Conservation (phyloP, 2,888 invertebrate species). For the Pedicia rivosa region DNA sequence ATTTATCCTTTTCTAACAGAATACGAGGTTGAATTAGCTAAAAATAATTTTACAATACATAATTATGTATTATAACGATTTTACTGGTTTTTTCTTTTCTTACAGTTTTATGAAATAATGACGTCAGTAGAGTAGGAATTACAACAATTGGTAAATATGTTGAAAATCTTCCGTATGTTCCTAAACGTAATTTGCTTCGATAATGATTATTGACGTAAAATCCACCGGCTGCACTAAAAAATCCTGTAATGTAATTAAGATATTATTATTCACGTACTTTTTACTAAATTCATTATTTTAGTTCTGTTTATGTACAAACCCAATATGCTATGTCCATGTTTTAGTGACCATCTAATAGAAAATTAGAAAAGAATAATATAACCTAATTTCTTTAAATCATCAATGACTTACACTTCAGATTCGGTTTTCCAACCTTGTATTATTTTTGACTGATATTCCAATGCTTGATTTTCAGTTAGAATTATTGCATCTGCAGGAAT, state of each 20-base stretch:
- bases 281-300: too few species aligned
- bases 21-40: constrained; percentile 40
- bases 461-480: constrained; percentile 39
- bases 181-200: constrained; percentile 42
- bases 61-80: constrained; percentile 3
- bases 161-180: constrained; percentile 38
- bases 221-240: constrained; percentile 36
- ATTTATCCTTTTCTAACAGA: constrained; percentile 37
- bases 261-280: too few species aligned
- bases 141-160: constrained; percentile 43
- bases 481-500: constrained; percentile 44
- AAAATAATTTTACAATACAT: constrained; percentile 15
- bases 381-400: constrained; percentile 9
- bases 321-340: constrained; percentile 35
- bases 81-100: constrained; percentile 15
- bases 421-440: constrained; percentile 40
- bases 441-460: constrained; percentile 39
- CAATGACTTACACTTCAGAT: constrained; percentile 40
- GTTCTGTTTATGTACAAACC: too few species aligned
- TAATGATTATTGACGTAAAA: constrained; percentile 44
- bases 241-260: too few species aligned
- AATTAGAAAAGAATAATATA: constrained; percentile 6
- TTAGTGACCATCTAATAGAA: constrained; percentile 34
- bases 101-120: constrained; percentile 41
- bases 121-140: constrained; percentile 39